phyloP scores from a whole-genome alignment of 2,888 invertebrate genomes.

The Drosophila rellima region DNA sequence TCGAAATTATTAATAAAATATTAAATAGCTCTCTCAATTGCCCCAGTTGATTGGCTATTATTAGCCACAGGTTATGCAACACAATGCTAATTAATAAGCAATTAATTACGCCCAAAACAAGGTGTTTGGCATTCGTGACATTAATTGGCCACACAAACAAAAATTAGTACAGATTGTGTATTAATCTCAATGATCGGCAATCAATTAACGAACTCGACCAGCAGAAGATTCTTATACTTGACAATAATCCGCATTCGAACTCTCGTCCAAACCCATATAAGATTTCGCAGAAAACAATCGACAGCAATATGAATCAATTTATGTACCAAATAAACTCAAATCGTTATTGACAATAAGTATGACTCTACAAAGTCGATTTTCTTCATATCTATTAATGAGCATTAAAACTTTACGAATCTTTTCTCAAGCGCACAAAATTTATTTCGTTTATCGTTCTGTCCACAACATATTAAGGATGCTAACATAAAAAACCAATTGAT shows the following conservation, averaged over 20 bases:
- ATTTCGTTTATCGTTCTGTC: slow-evolving; percentile 25
- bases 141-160: slow-evolving; percentile 52
- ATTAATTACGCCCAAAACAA: slow-evolving; percentile 63
- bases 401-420: slow-evolving; percentile 7
- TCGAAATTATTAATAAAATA: slow-evolving; percentile 65
- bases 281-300: neutral
- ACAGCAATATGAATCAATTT: neutral
- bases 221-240: neutral
- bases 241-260: neutral
- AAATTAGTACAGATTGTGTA: slow-evolving; percentile 13
- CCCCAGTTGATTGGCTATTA: slow-evolving; percentile 44
- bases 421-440: slow-evolving; percentile 2
- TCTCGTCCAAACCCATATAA: neutral
- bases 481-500: slow-evolving; percentile 7
- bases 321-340: neutral
- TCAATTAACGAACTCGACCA: slow-evolving; percentile 29
- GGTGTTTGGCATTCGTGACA: slow-evolving; percentile 65
- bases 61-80: slow-evolving; percentile 45
- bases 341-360: slow-evolving; percentile 6
- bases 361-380: slow-evolving; percentile 1
- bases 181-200: slow-evolving; percentile 22
- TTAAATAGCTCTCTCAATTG: slow-evolving; percentile 41
- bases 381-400: slow-evolving; percentile 1
- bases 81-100: slow-evolving; percentile 68
- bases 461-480: slow-evolving; percentile 35